Base-by-base conservation (phyloP, 1,140 invertebrate genomes). In the Drosophila sucinea region DNA sequence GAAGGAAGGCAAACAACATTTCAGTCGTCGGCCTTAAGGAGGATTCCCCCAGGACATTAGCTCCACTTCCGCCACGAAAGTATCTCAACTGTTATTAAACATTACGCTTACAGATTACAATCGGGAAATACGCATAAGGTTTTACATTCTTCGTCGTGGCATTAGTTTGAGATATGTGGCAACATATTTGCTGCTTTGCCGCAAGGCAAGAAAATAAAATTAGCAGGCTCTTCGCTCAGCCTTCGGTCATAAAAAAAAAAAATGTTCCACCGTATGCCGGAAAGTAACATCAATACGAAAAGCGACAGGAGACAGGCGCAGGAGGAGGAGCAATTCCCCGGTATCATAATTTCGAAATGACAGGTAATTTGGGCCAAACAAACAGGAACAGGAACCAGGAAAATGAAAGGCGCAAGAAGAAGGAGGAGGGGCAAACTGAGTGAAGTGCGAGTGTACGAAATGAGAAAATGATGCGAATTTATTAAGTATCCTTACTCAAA, bases 331-430 rank as follows among this genome's bases (percentile, higher is more conserved):
- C 76, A 64, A 67, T 68, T 58, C 77, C 60, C 57, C 69, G 84
- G 79, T 76, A 87, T 87, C 84, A 87, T 87, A 87, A 87, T 87
- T 87, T 87, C 83, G 83, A 87, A 87, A 87, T 87, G 83, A 87
- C 83, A 87, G 83, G 83, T 87, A 87, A 87, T 87, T 87, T 87
- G 83, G 77, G 64, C 70, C 80, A 70, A 77, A 10, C 58, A 65
- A 87, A 86, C 79, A 77, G 82, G 71, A 81, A 78, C 32, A 60
- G 67, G 44, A 67, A 44, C 47, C 47, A 54, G 60, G 72, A 41
- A 75, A 47, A 73, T 32, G 10, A 38, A 54, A 51, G 62, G 38
- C 23, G 60, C 23, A n/a, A 60, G 40, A 54, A 27, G 40, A 55
- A 55, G 62, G 47, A 55, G 17, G 38, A 38, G 61, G 70, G 44